These are phyloP conservation scores for Trachymyrmex septentrionalis DNA, from an alignment of 1,140 invertebrate species.

Conservation along the genomic window DNA sequence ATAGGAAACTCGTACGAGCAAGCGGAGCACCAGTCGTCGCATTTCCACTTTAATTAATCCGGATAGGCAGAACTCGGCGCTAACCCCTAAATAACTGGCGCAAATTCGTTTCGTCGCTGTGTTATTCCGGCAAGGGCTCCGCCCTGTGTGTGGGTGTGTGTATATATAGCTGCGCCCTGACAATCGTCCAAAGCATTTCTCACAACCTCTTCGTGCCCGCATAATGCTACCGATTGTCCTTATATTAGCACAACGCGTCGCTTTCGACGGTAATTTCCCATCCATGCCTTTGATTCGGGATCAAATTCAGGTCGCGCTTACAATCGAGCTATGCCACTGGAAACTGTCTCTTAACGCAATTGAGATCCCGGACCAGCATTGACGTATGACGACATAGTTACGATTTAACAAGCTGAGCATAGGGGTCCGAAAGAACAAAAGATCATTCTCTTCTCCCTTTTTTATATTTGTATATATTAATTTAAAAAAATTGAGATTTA, in stretches of 20 bases:
- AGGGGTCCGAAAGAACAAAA: not conserved
- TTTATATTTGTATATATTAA: not conserved
- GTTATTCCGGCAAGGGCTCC: constrained; percentile 28
- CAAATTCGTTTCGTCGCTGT: constrained; percentile 48
- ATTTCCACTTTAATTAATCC: constrained; percentile 65
- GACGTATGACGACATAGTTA: not conserved
- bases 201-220: constrained; percentile 60
- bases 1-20: constrained; percentile 67
- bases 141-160: no score
- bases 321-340: constrained; percentile 27
- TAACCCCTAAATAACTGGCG: constrained; percentile 40
- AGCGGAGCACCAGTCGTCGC: constrained; percentile 54
- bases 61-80: constrained; percentile 50
- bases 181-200: constrained; percentile 48
- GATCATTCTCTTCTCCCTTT: not conserved
- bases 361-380: constrained; percentile 16
- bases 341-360: constrained; percentile 39
- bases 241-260: constrained; percentile 60
- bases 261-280: constrained; percentile 63
- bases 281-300: constrained; percentile 25
- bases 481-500: not conserved
- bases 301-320: constrained; percentile 49
- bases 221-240: constrained; percentile 70
- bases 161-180: constrained; percentile 2
- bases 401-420: constrained; percentile 22